Evolutionary conservation across 2,888 invertebrate species (phyloP).

Genomic region (Lasioglossum figueresi): DNA sequence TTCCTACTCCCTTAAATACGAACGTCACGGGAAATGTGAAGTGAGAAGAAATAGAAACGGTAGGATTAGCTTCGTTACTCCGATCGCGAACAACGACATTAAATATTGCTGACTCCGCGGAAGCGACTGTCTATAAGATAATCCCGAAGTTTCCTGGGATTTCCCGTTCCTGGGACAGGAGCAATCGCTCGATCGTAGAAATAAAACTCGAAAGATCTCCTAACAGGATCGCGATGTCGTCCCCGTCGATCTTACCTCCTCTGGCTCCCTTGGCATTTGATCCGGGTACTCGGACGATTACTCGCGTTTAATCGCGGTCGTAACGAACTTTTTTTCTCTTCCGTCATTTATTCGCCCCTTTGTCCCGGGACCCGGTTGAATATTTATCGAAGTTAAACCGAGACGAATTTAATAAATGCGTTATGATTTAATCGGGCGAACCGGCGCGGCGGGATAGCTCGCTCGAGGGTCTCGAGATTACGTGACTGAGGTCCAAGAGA

Average conservation of each 20-base stretch:
- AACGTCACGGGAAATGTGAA: not conserved
- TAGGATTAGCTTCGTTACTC: not conserved
- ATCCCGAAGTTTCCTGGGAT: not conserved
- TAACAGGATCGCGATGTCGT: slow-evolving; percentile 10
- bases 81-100: not conserved
- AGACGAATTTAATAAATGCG: slow-evolving; percentile 75
- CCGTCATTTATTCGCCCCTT: slow-evolving; percentile 23
- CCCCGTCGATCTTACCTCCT: not conserved
- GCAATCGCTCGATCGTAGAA: slow-evolving; percentile 11
- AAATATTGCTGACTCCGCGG: not conserved
- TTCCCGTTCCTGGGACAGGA: not conserved
- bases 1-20: no score
- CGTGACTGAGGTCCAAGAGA: slow-evolving; percentile 10
- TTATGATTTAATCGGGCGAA: slow-evolving; percentile 72
- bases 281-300: slow-evolving; percentile 3
- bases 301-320: slow-evolving; percentile 2
- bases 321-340: slow-evolving; percentile 40
- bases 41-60: not conserved
- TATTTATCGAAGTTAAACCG: slow-evolving; percentile 72
- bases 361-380: slow-evolving; percentile 43
- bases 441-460: slow-evolving; percentile 32
- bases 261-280: not conserved
- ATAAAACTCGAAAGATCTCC: slow-evolving; percentile 4
- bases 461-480: slow-evolving; percentile 58
- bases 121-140: not conserved